Conservation (phyloP, 2,888 invertebrate genomes). For the Leucophora obtusa region DNA sequence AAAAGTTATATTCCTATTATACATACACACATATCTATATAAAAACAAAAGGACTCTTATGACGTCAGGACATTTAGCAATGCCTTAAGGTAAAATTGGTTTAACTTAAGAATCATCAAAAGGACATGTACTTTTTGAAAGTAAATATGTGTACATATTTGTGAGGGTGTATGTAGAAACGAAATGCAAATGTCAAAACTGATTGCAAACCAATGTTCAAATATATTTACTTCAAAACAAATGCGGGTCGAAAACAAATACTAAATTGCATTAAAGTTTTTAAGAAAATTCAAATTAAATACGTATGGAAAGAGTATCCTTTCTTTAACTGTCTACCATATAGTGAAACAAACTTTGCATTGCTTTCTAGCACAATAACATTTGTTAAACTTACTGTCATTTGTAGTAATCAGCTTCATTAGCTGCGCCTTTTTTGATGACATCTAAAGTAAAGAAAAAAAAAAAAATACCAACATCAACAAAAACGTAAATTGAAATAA, state of each 20-base stretch:
- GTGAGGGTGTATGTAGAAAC: constrained; percentile 44
- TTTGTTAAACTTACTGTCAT: constrained; percentile 47
- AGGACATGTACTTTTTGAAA: constrained; percentile 44
- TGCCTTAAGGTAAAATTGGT: constrained; percentile 61
- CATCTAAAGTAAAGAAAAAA: constrained; percentile 20
- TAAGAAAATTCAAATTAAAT: constrained; percentile 41
- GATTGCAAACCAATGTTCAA: constrained; percentile 61
- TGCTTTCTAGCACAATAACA: constrained; percentile 20
- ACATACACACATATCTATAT: constrained; percentile 3
- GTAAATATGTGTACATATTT: constrained; percentile 23
- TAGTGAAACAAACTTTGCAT: neutral
- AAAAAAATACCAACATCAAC: constrained; percentile 15
- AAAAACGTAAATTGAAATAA: constrained; percentile 31
- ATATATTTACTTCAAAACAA: constrained; percentile 57
- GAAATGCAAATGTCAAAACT: constrained; percentile 59
- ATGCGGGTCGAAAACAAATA: constrained; percentile 49
- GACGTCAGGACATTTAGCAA: constrained; percentile 54
- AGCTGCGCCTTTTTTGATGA: constrained; percentile 54
- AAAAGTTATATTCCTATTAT: too few species aligned
- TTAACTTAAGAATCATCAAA: constrained; percentile 65
- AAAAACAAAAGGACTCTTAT: constrained; percentile 52
- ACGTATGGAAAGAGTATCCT: neutral
- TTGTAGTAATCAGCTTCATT: constrained; percentile 58
- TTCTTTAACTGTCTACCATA: constrained; percentile 14
- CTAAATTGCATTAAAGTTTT: constrained; percentile 56